Percentiles rank a stretch among this genome's conserved stretches.
These are phyloP conservation scores for Chanos chanos DNA, from an alignment of 2,797 vertebrate genomes.

Conservation along the genomic window DNA sequence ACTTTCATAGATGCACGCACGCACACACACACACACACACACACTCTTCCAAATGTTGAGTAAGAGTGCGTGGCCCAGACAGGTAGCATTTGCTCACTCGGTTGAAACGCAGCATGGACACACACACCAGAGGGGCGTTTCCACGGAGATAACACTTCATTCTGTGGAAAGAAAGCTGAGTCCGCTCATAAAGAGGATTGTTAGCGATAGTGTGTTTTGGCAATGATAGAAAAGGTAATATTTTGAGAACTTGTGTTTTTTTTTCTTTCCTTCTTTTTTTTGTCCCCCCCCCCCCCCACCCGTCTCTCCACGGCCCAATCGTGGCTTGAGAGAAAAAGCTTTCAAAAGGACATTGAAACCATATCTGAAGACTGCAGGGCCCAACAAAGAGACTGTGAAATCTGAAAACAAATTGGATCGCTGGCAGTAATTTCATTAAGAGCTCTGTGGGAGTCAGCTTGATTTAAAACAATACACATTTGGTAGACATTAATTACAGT, in stretches of 20 bases:
- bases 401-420: constrained; percentile 60
- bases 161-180: constrained; percentile 30
- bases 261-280: constrained; percentile 35
- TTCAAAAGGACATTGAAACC: constrained; percentile 51
- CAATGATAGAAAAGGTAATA: constrained; percentile 62
- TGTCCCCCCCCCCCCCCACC: too few relatives aligned
- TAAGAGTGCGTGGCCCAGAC: not conserved
- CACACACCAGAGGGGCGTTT: not conserved
- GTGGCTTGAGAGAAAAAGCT: constrained; percentile 61
- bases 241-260: constrained; percentile 49
- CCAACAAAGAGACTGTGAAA: constrained; percentile 60
- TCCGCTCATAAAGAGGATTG: constrained; percentile 42
- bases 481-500: constrained; percentile 57
- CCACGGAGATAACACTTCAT: not conserved
- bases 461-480: constrained; percentile 67
- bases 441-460: constrained; percentile 53
- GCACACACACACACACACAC: constrained; percentile 7
- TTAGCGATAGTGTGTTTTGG: constrained; percentile 64
- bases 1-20: not conserved
- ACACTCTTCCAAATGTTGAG: not conserved
- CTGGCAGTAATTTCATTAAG: constrained; percentile 62
- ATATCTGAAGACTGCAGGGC: constrained; percentile 48
- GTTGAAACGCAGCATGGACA: not conserved
- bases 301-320: too few relatives aligned
- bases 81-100: constrained; percentile 3